Base-by-base conservation (phyloP, 2,888 invertebrate genomes). In the Elgonia sp. region DNA sequence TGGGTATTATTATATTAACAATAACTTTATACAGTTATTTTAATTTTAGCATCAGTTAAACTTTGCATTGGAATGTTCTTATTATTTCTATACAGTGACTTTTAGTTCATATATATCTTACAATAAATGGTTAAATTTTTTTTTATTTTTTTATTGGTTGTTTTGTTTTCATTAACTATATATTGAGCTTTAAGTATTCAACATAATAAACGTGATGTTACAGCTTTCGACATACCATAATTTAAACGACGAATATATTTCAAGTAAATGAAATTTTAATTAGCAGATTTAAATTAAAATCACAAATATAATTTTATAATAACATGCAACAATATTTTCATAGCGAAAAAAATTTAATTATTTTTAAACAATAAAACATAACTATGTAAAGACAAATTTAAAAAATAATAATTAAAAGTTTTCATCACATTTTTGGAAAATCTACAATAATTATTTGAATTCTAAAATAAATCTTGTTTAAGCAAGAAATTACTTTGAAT, bases 191-290 rank as follows among this genome's bases (percentile, higher is more conserved):
- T 72, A 81, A 81, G 6, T 73, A 82, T 82, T n/a, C n/a, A n/a
- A n/a, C n/a, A n/a, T n/a, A n/a, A n/a, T n/a, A n/a, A n/a, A n/a
- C n/a, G n/a, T n/a, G n/a, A 21, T n/a, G 18, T 60, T 42, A 69
- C 60, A 63, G 70, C 86, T 75, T 86, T 81, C 86, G 86, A 86
- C 73, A 62, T 62, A 67, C 14, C 18, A 40, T 42, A 77, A 70
- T 69, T 55, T 37, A 42, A n/a, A n/a, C n/a, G n/a, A n/a, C n/a
- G n/a, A n/a, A n/a, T n/a, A n/a, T n/a, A n/a, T n/a, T n/a, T n/a
- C n/a, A n/a, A n/a, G n/a, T n/a, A n/a, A n/a, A 40, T 8, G 1
- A 73, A 53, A 5, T 42, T 14, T 18, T 42, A 69, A 69, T 7
- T 67, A n/a, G 18, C 18, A 12, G 46, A 18, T 67, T 14, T 10